Base-by-base conservation (phyloP, 2,888 invertebrate species). In the Oxyteleia sp. region DNA sequence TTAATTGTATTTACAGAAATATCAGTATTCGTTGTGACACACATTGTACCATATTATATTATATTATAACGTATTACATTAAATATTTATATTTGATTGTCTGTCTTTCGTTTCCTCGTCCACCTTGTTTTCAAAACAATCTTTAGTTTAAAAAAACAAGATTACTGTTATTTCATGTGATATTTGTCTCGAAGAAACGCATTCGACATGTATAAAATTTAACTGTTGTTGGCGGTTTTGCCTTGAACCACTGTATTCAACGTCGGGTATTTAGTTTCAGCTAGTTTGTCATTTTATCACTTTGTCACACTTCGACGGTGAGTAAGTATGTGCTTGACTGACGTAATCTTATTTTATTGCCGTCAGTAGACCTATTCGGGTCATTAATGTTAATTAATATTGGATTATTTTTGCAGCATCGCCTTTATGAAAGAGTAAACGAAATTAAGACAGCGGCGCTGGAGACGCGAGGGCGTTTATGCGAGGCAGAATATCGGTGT, bases 161-260 rank as follows among this genome's bases (percentile, higher is more conserved):
- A n/a, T n/a, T n/a, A n/a, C n/a, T n/a, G n/a, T 38, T 38, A 38
- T 43, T 35, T 10, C 35, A 35, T 7, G 43, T 43, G 23, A 23
- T 23, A 23, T 23, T 23, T 23, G 5, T 23, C 5, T 23, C 23
- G 32, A 3, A 32, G 32, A 10, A 59, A 71, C 26, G 15, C 16
- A 63, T 66, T 71, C 23, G 72, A 66, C 61, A 51, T 63, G 57
- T 38, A 80, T 66, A 72, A 80, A 79, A 72, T 85, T 87, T 89
- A 90, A 90, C 89, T 90, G 90, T 90, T 88, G 88, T 88, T 87
- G 88, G 90, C 86, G 90, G 90, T 90, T 84, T 88, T 71, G 78
- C 87, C 87, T 85, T 79, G 79, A 79, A 82, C 82, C 79, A 76
- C 61, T 66, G 82, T 59, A 55, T 66, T 69, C 59, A 61, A 79